Percentiles rank a stretch among this genome's conserved stretches.
These are phyloP conservation scores for Lucinisca nassula DNA, from an alignment of 2,888 invertebrate genomes.

Conservation along the genomic window DNA sequence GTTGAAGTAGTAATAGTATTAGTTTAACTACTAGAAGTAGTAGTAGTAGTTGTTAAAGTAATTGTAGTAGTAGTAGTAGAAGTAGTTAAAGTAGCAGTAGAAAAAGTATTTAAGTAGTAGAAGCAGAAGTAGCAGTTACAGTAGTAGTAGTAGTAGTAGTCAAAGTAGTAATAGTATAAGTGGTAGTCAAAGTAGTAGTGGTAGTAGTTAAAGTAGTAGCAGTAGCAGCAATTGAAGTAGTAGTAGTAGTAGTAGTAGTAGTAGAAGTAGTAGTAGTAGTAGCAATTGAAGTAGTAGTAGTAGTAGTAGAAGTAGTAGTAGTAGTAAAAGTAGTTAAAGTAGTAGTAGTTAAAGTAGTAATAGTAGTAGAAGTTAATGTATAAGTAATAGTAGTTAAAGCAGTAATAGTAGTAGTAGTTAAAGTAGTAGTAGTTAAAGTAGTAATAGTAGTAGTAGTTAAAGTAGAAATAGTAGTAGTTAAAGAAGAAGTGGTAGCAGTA, in stretches of 20 bases:
- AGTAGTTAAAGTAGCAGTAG: no score
- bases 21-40: no score
- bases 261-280: background rate
- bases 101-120: no score
- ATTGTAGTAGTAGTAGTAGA: no score
- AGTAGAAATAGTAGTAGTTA: conserved; percentile 1
- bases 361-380: background rate
- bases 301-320: background rate
- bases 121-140: background rate
- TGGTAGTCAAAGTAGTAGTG: background rate
- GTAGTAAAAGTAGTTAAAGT: background rate
- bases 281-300: background rate
- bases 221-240: background rate
- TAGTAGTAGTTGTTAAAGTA: no score
- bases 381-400: background rate
- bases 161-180: background rate
- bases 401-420: conserved; percentile 33
- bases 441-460: background rate
- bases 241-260: background rate
- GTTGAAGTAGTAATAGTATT: no score
- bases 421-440: background rate
- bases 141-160: conserved; percentile 17
- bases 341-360: background rate
- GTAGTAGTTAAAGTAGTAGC: background rate
- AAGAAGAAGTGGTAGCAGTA: background rate